Base-by-base conservation (phyloP, 2,888 invertebrate genomes). In the Phasia obesa region DNA sequence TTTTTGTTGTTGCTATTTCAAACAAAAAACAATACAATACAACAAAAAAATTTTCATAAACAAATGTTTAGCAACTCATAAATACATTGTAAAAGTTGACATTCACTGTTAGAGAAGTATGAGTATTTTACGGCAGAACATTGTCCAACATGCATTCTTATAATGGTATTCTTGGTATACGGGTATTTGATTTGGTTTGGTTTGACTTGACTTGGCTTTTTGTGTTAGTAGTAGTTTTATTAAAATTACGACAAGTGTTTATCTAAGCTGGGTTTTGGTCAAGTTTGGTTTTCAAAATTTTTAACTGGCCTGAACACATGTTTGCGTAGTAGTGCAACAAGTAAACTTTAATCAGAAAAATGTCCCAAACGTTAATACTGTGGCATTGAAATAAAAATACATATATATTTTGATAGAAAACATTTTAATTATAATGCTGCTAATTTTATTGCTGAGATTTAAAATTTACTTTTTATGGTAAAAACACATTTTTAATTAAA, bases 181-280 rank as follows among this genome's bases (percentile, higher is more conserved):
- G n/a, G n/a, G n/a, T n/a, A 15, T 38, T 42, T 2, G 6, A 4
- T 27, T 27, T 6, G n/a, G n/a, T n/a, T n/a, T n/a, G n/a, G n/a
- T n/a, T n/a, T n/a, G n/a, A n/a, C n/a, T n/a, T n/a, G n/a, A n/a
- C n/a, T n/a, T n/a, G n/a, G n/a, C 23, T 44, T 35, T n/a, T 13
- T 47, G n/a, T 11, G 2, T 21, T 23, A 49, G 3, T 6, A 21
- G 17, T 17, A 35, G 27, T 38, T 6, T 35, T 64, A 17, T 47
- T 67, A 42, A 53, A 71, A 62, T 65, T 35, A 65, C 35, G 6
- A 70, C 82, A 82, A 82, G 82, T 82, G 82, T 74, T 74, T 69
- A 21, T 38, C 31, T 49, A 19, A 15, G 70, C 17, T 35, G 19
- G 35, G 49, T 59, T 67, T 69, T 75, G 82, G 70, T 78, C 82